Percentiles rank a stretch among this genome's conserved stretches.
Evolutionary conservation across 2,113 vertebrate species (phyloP).

Genomic region (Gracilinanus agilis): DNA sequence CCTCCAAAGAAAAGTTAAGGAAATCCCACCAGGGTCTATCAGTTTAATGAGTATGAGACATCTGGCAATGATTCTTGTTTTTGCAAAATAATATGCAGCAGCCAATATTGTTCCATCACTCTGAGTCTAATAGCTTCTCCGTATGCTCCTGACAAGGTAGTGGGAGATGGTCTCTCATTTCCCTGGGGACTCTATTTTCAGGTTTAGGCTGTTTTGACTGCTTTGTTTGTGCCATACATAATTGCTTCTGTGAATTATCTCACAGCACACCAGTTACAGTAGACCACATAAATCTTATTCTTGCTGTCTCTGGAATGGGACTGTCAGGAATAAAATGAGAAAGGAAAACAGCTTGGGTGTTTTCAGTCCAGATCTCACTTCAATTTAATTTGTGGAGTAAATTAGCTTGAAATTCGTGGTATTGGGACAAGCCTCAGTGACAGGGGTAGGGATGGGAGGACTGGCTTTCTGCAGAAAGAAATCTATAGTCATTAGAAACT

Average conservation of each 20-base stretch:
- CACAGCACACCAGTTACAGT: not conserved
- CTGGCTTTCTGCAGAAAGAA: not conserved
- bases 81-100: conserved; percentile 7
- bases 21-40: not conserved
- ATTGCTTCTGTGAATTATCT: conserved; percentile 34
- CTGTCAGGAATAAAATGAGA: conserved; percentile 39
- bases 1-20: conserved; percentile 9
- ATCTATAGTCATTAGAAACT: not conserved
- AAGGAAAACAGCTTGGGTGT: conserved; percentile 30
- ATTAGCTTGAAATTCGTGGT: not conserved
- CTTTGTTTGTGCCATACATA: not conserved
- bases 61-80: not conserved
- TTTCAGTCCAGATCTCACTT: conserved; percentile 34
- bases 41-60: not conserved
- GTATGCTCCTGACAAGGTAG: not conserved
- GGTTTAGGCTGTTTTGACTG: not conserved
- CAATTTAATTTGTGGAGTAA: not conserved
- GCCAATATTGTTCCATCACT: not conserved
- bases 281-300: conserved; percentile 22
- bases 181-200: conserved; percentile 6
- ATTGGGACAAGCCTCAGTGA: not conserved
- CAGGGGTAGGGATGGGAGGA: rapidly evolving
- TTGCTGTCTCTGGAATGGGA: conserved; percentile 28
- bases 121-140: not conserved
- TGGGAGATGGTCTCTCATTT: not conserved